A percentile compares a stretch with the other conserved stretches of the same genome.
These are phyloP conservation scores for Acleris literana DNA, from an alignment of 2,888 invertebrate species.

Conservation along the genomic window DNA sequence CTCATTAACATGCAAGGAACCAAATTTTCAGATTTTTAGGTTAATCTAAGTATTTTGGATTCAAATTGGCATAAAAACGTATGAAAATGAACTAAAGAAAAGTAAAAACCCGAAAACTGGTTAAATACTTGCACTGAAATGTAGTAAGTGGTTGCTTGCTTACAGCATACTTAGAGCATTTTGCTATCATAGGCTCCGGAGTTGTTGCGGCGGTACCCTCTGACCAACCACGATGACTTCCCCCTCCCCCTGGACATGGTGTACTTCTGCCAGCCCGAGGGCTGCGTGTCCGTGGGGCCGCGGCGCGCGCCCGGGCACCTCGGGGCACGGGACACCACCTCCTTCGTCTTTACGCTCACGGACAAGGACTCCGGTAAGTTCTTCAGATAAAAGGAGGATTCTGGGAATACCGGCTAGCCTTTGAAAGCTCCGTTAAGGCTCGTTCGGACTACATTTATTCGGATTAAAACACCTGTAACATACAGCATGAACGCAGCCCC, in stretches of 20 bases:
- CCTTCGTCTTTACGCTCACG: constrained; percentile 98
- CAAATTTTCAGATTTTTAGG: too few species aligned
- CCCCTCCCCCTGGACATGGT: constrained; percentile 98
- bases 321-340: constrained; percentile 93
- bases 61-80: too few species aligned
- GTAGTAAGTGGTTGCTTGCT: neutral
- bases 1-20: too few species aligned
- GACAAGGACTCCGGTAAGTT: constrained; percentile 97
- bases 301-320: constrained; percentile 83
- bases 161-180: constrained; percentile 34
- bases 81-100: too few species aligned
- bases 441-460: too few species aligned
- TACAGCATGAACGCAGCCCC: too few species aligned
- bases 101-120: too few species aligned
- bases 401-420: too few species aligned
- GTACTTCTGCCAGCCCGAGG: constrained; percentile 99
- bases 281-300: constrained; percentile 96
- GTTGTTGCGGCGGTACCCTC: constrained; percentile 96
- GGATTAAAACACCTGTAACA: too few species aligned
- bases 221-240: constrained; percentile 98
- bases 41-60: too few species aligned
- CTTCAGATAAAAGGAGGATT: constrained; percentile 35
- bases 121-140: too few species aligned
- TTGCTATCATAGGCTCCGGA: constrained; percentile 89
- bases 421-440: too few species aligned